Conservation (phyloP, 2,888 invertebrate genomes). For the Cetonia aurata region DNA sequence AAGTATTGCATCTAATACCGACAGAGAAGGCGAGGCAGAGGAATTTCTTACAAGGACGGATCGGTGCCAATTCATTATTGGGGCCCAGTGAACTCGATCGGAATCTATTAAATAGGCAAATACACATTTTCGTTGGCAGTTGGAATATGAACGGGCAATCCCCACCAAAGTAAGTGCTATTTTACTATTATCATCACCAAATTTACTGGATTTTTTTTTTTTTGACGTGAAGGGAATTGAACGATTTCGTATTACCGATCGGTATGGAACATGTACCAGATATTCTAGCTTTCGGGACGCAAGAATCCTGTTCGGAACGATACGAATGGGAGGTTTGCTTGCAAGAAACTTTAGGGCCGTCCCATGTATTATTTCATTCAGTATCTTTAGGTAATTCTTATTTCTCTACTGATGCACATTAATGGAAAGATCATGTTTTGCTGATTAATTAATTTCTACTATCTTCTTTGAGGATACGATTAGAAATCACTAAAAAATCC, state of each 20-base stretch:
- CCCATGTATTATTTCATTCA: conserved; percentile 91
- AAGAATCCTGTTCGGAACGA: conserved; percentile 91
- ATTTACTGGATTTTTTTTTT: conserved; percentile 2
- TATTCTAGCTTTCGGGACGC: conserved; percentile 92
- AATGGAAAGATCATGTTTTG: too few relatives aligned
- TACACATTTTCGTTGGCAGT: conserved; percentile 90
- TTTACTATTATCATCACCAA: not conserved
- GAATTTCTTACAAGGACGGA: conserved; percentile 83
- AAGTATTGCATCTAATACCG: conserved; percentile 82
- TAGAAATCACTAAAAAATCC: not conserved
- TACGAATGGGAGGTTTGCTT: conserved; percentile 90
- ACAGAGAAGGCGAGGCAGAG: conserved; percentile 85
- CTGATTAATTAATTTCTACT: too few relatives aligned
- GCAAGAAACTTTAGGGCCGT: conserved; percentile 94
- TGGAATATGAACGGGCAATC: conserved; percentile 98
- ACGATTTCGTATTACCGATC: conserved; percentile 90
- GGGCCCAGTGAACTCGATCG: conserved; percentile 88
- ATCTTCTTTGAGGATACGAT: too few relatives aligned
- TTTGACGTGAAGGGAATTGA: conserved; percentile 74
- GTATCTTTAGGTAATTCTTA: conserved; percentile 76
- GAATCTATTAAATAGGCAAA: conserved; percentile 86
- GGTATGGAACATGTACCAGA: conserved; percentile 90
- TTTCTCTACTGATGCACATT: not conserved
- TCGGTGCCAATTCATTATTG: conserved; percentile 84
- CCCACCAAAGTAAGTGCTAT: conserved; percentile 77